Conservation (phyloP, 2,888 invertebrate genomes). For the Palloptera scutellata region DNA sequence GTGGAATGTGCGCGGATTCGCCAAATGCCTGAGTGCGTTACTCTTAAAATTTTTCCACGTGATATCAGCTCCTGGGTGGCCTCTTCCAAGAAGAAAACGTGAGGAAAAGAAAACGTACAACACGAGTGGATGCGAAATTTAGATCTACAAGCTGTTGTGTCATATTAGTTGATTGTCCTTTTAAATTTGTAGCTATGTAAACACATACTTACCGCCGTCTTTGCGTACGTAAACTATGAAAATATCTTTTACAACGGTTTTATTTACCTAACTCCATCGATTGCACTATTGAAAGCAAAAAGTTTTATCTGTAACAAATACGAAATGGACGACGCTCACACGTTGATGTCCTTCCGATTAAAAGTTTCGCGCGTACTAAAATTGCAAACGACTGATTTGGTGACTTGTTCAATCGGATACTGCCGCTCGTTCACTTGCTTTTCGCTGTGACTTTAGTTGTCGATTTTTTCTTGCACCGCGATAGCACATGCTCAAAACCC, state of each 20-base stretch:
- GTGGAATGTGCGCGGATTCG: no score
- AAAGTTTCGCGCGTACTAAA: constrained; percentile 38
- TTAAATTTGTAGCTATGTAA: neutral
- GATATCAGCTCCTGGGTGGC: no score
- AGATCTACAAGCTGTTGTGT: neutral
- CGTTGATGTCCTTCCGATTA: constrained; percentile 29
- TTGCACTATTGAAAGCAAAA: neutral
- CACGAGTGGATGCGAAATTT: no score
- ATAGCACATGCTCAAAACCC: constrained; percentile 35
- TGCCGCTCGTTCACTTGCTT: constrained; percentile 22
- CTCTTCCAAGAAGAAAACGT: no score
- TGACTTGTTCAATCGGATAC: constrained; percentile 33
- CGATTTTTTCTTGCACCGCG: constrained; percentile 36
- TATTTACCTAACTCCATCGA: neutral
- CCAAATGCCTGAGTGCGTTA: no score
- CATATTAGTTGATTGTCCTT: neutral
- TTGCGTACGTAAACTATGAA: no score
- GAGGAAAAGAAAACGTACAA: no score
- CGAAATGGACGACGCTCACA: constrained; percentile 16
- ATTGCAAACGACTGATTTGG: constrained; percentile 40
- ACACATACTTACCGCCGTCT: neutral
- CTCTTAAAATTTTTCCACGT: no score
- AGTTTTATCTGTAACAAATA: neutral
- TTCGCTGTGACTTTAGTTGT: constrained; percentile 36
- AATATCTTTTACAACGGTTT: neutral